phyloP scores from a whole-genome alignment of 2,113 vertebrate genomes.

The Trematocara unimaculatum region DNA sequence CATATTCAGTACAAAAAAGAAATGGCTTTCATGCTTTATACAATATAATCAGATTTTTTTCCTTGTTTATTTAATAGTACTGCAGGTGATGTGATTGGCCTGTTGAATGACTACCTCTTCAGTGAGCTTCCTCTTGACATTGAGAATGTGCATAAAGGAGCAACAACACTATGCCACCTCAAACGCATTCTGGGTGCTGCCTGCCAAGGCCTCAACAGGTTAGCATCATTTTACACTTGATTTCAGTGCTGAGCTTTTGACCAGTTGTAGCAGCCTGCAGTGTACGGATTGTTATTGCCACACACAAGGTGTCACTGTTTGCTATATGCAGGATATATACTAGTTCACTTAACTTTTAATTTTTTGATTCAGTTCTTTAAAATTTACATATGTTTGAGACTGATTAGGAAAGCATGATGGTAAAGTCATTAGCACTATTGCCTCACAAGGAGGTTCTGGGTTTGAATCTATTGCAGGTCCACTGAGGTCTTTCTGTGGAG shows the following conservation, averaged over 20 bases:
- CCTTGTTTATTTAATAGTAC: slow-evolving; percentile 45
- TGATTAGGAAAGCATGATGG: not conserved
- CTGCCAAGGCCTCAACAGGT: slow-evolving; percentile 79
- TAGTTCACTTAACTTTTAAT: not conserved
- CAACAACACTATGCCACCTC: slow-evolving; percentile 70
- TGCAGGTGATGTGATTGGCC: slow-evolving; percentile 66
- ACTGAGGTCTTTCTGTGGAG: not conserved
- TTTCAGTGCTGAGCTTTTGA: not conserved
- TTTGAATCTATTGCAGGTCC: not conserved
- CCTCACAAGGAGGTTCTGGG: not conserved
- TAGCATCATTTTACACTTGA: not conserved
- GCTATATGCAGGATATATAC: not conserved
- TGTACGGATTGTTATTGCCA: not conserved
- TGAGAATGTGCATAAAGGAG: slow-evolving; percentile 73
- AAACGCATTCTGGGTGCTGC: slow-evolving; percentile 67
- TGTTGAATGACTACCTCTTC: slow-evolving; percentile 79
- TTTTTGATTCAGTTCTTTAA: not conserved
- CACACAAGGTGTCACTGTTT: not conserved
- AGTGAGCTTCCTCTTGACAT: slow-evolving; percentile 76
- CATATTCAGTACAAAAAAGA: not conserved
- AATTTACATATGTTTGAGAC: not conserved
- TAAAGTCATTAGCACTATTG: not conserved
- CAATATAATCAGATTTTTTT: not conserved
- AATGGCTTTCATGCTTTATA: not conserved
- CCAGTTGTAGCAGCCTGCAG: not conserved